Percentiles rank a stretch among this genome's conserved stretches.
phyloP scores from a whole-genome alignment of 2,113 vertebrate genomes.

The Pampusana beccarii region DNA sequence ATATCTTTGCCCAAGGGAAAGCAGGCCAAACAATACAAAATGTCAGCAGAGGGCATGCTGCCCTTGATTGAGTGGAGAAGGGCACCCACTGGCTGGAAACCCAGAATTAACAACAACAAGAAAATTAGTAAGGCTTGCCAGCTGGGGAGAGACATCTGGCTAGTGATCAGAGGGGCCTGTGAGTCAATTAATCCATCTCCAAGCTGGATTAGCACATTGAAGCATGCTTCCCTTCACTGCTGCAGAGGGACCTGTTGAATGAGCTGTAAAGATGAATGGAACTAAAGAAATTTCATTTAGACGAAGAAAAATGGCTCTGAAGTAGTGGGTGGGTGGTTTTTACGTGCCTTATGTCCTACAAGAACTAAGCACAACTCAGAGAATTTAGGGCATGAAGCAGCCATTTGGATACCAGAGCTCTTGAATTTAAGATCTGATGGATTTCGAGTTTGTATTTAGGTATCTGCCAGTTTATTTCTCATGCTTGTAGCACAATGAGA shows the following conservation, averaged over 20 bases:
- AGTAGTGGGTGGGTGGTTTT: slow-evolving; percentile 54
- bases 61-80: slow-evolving; percentile 60
- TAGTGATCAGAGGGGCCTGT: slow-evolving; percentile 65
- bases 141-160: slow-evolving; percentile 73
- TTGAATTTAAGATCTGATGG: neutral
- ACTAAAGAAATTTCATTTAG: slow-evolving; percentile 69
- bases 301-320: slow-evolving; percentile 66
- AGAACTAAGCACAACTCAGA: slow-evolving; percentile 29
- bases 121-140: slow-evolving; percentile 66
- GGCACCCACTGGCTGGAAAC: slow-evolving; percentile 67
- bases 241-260: slow-evolving; percentile 58
- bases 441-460: neutral
- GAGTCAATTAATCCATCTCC: slow-evolving; percentile 56
- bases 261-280: slow-evolving; percentile 65
- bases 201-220: slow-evolving; percentile 52
- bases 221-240: slow-evolving; percentile 63
- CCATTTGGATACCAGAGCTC: neutral
- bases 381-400: slow-evolving; percentile 29
- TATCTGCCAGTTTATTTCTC: neutral
- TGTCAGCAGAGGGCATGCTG: slow-evolving; percentile 54
- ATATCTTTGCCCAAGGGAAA: slow-evolving; percentile 52
- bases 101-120: slow-evolving; percentile 61
- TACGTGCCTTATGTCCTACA: slow-evolving; percentile 28
- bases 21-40: slow-evolving; percentile 56
- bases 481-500: neutral